Conservation (phyloP, 2,113 vertebrate genomes). For the Felis chaus region DNA sequence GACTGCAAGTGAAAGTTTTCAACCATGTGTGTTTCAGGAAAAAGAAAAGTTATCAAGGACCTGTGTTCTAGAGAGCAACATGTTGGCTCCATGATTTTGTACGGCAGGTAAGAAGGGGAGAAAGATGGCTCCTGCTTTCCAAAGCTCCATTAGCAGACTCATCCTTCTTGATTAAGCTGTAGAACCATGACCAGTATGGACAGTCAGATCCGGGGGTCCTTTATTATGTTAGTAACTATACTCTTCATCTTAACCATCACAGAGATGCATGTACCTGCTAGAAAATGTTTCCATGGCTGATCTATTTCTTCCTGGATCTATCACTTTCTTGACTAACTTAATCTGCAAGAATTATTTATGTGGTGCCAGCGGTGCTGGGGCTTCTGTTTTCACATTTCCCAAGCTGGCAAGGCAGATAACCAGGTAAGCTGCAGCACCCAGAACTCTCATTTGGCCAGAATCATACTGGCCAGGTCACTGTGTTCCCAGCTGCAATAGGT, state of each 20-base stretch:
- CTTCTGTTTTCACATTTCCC: background rate
- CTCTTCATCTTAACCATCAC: background rate
- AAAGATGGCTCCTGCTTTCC: background rate
- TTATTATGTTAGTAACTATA: background rate
- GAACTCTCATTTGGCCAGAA: conserved; percentile 17
- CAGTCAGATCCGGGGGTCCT: background rate
- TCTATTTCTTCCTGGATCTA: background rate
- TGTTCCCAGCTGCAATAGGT: conserved; percentile 32
- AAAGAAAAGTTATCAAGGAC: background rate
- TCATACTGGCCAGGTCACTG: conserved; percentile 37
- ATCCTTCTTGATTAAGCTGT: background rate
- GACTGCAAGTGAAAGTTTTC: background rate
- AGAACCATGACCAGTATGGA: background rate
- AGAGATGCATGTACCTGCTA: background rate
- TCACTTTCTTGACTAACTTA: background rate
- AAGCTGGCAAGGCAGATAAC: conserved; percentile 35
- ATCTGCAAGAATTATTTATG: background rate
- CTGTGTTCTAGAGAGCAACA: background rate
- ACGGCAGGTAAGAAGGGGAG: background rate
- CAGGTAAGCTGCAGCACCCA: background rate
- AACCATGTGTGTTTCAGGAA: background rate
- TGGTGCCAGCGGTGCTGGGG: background rate
- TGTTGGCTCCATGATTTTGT: background rate
- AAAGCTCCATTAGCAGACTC: background rate
- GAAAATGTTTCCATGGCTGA: background rate